Percentiles rank a stretch among this genome's conserved stretches.
These are phyloP conservation scores for Pimephales promelas DNA, from an alignment of 2,113 vertebrate genomes.

Conservation along the genomic window DNA sequence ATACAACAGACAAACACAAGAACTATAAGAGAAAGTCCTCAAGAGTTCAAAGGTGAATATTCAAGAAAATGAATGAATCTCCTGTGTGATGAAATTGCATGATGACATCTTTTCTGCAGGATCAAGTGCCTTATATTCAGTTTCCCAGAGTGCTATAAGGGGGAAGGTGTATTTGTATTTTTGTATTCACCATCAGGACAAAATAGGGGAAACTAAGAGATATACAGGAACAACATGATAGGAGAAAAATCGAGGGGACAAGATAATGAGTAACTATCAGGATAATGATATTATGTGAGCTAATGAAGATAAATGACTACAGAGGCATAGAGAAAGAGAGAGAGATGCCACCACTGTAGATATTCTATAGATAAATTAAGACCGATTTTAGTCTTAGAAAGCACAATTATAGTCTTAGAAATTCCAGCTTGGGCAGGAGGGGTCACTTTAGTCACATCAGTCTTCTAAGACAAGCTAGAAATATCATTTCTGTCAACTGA, in stretches of 20 bases:
- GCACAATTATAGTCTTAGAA: neutral
- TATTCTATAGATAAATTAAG: neutral
- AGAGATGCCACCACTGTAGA: neutral
- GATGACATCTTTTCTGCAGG: neutral
- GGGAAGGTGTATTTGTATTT: neutral
- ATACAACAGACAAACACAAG: neutral
- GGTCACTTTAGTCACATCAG: neutral
- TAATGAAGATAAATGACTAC: conserved; percentile 28
- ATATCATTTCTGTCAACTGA: neutral
- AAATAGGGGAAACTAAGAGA: neutral
- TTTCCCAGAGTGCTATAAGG: neutral
- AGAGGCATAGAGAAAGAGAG: neutral
- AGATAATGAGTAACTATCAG: conserved; percentile 15
- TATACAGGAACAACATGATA: neutral
- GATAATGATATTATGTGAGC: neutral
- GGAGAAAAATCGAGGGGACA: conserved; percentile 9
- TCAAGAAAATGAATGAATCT: neutral
- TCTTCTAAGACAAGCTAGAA: conserved; percentile 25
- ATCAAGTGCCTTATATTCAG: neutral
- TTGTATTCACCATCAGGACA: neutral
- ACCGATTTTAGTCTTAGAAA: neutral
- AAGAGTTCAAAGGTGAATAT: neutral
- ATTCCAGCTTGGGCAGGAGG: neutral
- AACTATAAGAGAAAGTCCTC: neutral
- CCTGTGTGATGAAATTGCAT: neutral